These are phyloP conservation scores for Potorous gilbertii DNA, from an alignment of 2,797 vertebrate species.

Conservation along the genomic window DNA sequence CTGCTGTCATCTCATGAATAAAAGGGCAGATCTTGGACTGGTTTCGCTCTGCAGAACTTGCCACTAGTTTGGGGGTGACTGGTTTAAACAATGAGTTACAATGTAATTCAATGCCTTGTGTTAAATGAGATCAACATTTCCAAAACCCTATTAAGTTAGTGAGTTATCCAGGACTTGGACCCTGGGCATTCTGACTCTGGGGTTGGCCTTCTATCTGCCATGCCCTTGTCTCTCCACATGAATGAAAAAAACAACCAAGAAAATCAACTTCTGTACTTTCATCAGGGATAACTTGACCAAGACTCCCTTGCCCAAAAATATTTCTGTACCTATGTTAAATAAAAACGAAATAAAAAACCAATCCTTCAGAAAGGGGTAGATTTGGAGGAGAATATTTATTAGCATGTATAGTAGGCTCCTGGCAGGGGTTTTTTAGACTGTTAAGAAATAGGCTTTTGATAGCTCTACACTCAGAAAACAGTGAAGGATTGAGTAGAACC, in stretches of 20 bases:
- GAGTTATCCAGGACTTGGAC: constrained; percentile 19
- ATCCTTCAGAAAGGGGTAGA: not conserved
- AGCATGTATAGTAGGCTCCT: not conserved
- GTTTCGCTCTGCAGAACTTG: constrained; percentile 59
- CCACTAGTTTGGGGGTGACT: constrained; percentile 51
- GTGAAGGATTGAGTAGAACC: not conserved
- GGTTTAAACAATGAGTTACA: constrained; percentile 39
- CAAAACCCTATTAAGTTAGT: constrained; percentile 44
- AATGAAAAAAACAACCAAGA: constrained; percentile 36
- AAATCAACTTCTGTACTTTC: constrained; percentile 4
- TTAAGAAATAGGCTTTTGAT: constrained; percentile 31
- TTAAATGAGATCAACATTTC: constrained; percentile 53
- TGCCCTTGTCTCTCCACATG: constrained; percentile 34
- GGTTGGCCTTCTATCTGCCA: not conserved
- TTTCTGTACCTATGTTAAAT: constrained; percentile 7
- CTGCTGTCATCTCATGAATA: constrained; percentile 64
- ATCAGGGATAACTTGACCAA: not conserved
- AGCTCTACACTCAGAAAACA: not conserved
- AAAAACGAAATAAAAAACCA: not conserved
- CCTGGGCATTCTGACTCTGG: not conserved
- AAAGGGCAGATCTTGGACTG: constrained; percentile 66
- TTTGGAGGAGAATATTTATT: not conserved
- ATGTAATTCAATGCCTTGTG: constrained; percentile 64
- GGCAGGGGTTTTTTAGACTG: constrained; percentile 32
- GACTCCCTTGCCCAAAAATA: not conserved